These are phyloP conservation scores for Aethes cnicana DNA, from an alignment of 2,888 invertebrate species.

Conservation along the genomic window DNA sequence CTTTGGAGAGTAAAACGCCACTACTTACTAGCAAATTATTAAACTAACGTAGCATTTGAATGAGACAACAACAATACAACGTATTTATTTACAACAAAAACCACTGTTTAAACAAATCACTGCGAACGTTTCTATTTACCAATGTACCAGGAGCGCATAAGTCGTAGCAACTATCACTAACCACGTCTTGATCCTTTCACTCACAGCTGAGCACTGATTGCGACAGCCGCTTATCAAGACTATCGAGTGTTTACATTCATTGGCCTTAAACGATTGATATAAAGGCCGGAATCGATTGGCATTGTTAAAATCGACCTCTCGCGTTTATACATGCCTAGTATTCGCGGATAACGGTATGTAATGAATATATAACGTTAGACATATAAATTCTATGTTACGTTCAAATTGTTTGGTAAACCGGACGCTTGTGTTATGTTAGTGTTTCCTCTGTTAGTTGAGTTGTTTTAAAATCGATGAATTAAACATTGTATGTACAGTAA, in stretches of 20 bases:
- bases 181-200: constrained; percentile 57
- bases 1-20: too few relatives aligned
- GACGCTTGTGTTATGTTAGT: constrained; percentile 9
- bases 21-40: too few relatives aligned
- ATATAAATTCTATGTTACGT: constrained; percentile 5
- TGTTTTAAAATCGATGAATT: constrained; percentile 3
- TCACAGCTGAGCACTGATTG: constrained; percentile 36
- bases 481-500: too few relatives aligned
- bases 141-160: constrained; percentile 50
- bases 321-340: constrained; percentile 27
- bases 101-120: constrained; percentile 28
- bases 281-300: constrained; percentile 22
- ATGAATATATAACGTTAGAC: constrained; percentile 22
- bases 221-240: constrained; percentile 16
- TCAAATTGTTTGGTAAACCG: constrained; percentile 14
- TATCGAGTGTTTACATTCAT: constrained; percentile 14
- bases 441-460: constrained; percentile 15
- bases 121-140: constrained; percentile 34
- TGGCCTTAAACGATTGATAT: constrained; percentile 7
- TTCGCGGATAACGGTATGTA: constrained; percentile 16
- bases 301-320: constrained; percentile 6
- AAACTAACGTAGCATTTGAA: too few relatives aligned
- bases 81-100: constrained; percentile 34
- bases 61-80: constrained; percentile 42
- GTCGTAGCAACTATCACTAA: constrained; percentile 35